These are phyloP conservation scores for Cataglyphis livida DNA, from an alignment of 2,888 invertebrate species.

Conservation along the genomic window DNA sequence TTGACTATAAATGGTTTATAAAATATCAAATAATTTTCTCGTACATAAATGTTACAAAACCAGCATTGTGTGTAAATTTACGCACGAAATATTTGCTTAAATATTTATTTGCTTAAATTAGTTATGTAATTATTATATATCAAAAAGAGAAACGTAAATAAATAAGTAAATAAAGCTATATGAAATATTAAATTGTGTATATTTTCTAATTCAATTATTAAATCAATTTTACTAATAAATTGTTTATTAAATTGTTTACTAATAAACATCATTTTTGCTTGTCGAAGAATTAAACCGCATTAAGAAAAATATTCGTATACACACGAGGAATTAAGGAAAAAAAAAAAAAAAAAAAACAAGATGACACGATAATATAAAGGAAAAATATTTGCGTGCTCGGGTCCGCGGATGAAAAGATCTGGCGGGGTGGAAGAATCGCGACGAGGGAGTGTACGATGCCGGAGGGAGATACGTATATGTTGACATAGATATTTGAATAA, in stretches of 20 bases:
- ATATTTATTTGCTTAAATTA: constrained; percentile 3
- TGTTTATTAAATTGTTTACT: background rate
- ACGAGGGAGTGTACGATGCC: background rate
- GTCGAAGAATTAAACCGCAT: background rate
- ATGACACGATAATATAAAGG: constrained; percentile 3
- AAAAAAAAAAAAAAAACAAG: background rate
- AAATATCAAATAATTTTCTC: background rate
- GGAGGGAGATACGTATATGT: constrained; percentile 40
- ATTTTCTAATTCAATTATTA: constrained; percentile 1
- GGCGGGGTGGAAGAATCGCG: background rate
- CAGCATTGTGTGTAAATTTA: background rate
- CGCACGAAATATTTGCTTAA: background rate
- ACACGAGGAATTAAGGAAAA: background rate
- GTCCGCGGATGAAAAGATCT: background rate
- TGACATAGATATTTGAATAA: constrained; percentile 64
- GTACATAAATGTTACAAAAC: background rate
- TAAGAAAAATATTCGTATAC: background rate
- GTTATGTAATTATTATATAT: background rate
- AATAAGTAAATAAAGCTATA: background rate
- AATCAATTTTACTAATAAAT: background rate
- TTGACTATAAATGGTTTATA: background rate
- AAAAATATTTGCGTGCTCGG: constrained; percentile 37
- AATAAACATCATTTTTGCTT: background rate
- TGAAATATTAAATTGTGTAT: background rate
- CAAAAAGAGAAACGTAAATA: background rate